A percentile compares a stretch with the other conserved stretches of the same genome.
Conservation (phyloP, 2,113 vertebrate species). For the Rhinopithecus roxellana region DNA sequence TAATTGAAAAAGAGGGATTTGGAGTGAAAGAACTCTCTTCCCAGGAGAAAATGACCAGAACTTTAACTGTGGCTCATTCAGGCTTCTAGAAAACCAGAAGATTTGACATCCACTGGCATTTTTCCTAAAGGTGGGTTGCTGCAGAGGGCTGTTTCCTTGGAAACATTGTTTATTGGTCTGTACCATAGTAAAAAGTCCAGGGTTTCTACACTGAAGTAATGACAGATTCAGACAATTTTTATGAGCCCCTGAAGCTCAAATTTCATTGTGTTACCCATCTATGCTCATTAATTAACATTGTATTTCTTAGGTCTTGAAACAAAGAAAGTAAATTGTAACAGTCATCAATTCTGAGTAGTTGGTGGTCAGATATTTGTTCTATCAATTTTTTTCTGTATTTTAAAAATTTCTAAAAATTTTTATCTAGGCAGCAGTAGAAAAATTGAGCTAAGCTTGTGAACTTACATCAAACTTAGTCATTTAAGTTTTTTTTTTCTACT, state of each 20-base stretch:
- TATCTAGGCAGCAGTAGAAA: background rate
- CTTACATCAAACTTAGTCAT: background rate
- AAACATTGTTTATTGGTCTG: constrained; percentile 27
- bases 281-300: background rate
- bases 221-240: background rate
- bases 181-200: background rate
- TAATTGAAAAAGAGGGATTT: background rate
- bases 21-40: background rate
- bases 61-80: background rate
- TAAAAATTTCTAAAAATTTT: background rate
- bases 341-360: background rate
- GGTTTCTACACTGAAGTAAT: constrained; percentile 18
- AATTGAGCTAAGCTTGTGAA: background rate
- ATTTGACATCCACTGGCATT: background rate
- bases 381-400: background rate
- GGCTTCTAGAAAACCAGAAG: constrained; percentile 1
- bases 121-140: background rate
- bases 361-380: background rate
- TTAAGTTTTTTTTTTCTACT: constrained; percentile 25
- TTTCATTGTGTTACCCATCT: background rate
- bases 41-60: background rate
- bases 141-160: constrained; percentile 19
- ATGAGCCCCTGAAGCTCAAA: background rate
- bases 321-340: background rate
- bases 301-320: background rate